These are phyloP conservation scores for Heterodera schachtii DNA, from an alignment of 1,140 invertebrate species.

Conservation along the genomic window DNA sequence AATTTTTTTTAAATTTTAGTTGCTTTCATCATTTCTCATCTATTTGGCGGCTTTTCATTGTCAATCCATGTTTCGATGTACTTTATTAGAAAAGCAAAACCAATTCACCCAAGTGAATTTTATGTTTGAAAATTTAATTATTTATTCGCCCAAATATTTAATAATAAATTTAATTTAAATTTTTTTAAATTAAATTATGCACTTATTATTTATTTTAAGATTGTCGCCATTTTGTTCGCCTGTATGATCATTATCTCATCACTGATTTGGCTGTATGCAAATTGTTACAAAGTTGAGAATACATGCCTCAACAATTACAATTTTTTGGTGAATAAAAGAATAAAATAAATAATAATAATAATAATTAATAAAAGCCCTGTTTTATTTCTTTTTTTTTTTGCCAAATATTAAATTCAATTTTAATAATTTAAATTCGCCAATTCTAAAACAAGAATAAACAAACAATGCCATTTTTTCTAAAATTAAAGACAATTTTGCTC, in stretches of 20 bases:
- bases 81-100: background rate
- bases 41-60: slow-evolving; percentile 18
- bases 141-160: too few relatives aligned
- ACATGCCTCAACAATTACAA: slow-evolving; percentile 41
- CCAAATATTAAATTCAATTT: slow-evolving; percentile 6
- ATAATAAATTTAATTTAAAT: too few relatives aligned
- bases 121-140: slow-evolving; percentile 14
- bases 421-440: too few relatives aligned
- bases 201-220: slow-evolving; percentile 38
- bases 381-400: slow-evolving; percentile 16
- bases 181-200: too few relatives aligned
- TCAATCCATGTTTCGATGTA: background rate
- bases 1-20: background rate
- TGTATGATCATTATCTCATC: slow-evolving; percentile 45
- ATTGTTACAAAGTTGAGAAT: slow-evolving; percentile 43
- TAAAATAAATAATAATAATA: too few relatives aligned
- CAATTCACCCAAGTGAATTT: slow-evolving; percentile 5
- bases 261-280: slow-evolving; percentile 40
- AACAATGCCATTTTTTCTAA: too few relatives aligned
- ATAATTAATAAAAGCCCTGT: background rate
- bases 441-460: too few relatives aligned
- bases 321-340: slow-evolving; percentile 39
- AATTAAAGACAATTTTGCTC: too few relatives aligned
- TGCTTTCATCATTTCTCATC: slow-evolving; percentile 7
- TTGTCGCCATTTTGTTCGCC: slow-evolving; percentile 37